Percentiles rank a stretch among this genome's conserved stretches.
These are phyloP conservation scores for Polyergus mexicanus DNA, from an alignment of 1,140 invertebrate genomes.

Conservation along the genomic window DNA sequence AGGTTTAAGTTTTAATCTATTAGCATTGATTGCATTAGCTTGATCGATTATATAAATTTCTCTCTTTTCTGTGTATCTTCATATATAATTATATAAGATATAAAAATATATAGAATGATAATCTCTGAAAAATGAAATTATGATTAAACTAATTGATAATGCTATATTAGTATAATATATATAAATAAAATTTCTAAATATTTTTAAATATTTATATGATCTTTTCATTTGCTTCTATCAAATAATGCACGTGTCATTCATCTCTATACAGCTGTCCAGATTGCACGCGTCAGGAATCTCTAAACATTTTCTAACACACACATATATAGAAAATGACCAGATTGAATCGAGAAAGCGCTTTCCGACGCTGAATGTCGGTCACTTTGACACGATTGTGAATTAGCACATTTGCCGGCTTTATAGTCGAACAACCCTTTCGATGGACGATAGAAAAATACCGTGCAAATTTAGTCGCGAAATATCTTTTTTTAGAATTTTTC, in stretches of 20 bases:
- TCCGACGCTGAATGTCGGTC: conserved; percentile 49
- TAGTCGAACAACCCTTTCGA: conserved; percentile 56
- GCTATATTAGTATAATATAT: background rate
- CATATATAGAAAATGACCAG: background rate
- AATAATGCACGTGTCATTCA: background rate
- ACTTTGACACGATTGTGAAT: conserved; percentile 51
- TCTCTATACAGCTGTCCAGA: conserved; percentile 3
- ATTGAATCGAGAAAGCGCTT: conserved; percentile 16
- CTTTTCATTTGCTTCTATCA: background rate
- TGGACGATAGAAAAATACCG: conserved; percentile 25
- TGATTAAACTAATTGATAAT: background rate
- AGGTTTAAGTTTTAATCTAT: background rate
- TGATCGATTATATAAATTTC: background rate
- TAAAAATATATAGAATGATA: background rate
- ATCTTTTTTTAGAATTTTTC: conserved; percentile 1
- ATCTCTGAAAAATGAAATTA: background rate
- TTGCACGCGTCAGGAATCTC: background rate
- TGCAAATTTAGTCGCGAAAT: conserved; percentile 61
- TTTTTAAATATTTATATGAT: background rate
- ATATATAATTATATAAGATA: background rate
- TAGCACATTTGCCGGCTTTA: conserved; percentile 56
- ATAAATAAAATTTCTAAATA: background rate
- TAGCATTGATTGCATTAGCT: background rate
- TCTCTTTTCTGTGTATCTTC: background rate
- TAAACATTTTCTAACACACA: conserved; percentile 1